A percentile compares a stretch with the other conserved stretches of the same genome.
Conservation (phyloP, 2,888 invertebrate species). For the Meandrusa payeni region DNA sequence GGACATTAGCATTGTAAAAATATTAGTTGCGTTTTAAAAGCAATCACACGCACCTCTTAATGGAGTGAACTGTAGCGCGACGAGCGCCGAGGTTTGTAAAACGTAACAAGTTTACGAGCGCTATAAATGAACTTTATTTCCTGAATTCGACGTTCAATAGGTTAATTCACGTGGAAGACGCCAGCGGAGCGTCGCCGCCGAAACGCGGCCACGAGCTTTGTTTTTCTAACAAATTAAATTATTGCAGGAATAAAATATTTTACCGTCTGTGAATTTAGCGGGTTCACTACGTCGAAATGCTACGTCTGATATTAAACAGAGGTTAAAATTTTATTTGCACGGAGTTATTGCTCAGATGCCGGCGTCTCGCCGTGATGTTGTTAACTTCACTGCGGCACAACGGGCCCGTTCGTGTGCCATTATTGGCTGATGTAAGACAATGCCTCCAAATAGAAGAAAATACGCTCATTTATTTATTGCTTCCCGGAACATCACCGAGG, state of each 20-base stretch:
- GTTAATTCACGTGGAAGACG: constrained; percentile 75
- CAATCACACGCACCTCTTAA: neutral
- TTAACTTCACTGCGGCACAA: constrained; percentile 55
- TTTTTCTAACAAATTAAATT: constrained; percentile 78
- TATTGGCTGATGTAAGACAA: constrained; percentile 66
- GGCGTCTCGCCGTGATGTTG: constrained; percentile 52
- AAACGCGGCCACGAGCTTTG: constrained; percentile 43
- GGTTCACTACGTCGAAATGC: constrained; percentile 57
- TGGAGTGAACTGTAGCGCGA: constrained; percentile 1
- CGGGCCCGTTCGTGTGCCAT: constrained; percentile 53
- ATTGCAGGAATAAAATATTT: constrained; percentile 78
- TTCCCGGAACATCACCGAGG: constrained; percentile 26
- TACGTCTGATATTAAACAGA: constrained; percentile 73
- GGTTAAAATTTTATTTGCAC: constrained; percentile 77
- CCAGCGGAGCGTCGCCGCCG: constrained; percentile 50
- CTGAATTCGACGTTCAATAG: constrained; percentile 66
- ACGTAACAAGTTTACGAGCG: constrained; percentile 49
- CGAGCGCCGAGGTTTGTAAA: constrained; percentile 27
- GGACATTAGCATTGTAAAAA: no score
- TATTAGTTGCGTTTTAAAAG: no score
- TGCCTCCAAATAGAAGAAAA: constrained; percentile 65
- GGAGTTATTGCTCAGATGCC: constrained; percentile 60
- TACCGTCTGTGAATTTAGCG: constrained; percentile 77
- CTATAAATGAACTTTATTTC: constrained; percentile 61
- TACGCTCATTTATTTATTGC: constrained; percentile 55